Evolutionary conservation across 2,113 vertebrate genomes (phyloP), one percentile per base, ranked within the genome.

Genomic region (Tauraco erythrolophus): DNA sequence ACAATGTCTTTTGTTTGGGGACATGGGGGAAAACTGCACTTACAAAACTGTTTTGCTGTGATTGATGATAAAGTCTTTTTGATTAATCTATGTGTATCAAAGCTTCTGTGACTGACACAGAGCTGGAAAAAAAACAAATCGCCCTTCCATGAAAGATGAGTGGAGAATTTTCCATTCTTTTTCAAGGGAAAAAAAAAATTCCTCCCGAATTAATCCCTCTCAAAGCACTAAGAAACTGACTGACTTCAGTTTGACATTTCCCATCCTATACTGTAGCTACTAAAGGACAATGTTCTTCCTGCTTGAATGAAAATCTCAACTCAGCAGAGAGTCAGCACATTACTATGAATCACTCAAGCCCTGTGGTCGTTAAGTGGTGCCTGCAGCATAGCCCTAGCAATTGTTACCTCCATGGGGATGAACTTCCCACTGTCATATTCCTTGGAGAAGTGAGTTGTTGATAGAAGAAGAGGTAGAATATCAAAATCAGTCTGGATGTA

Each of bases 1-100:
- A 61, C 21, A 56, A 84, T 19, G 41, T 86, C 79, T 82, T 92
- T 79, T 84, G 57, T 45, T 51, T 33, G 45, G 22, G 60, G 12
- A 90, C 61, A 75, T 5, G 6, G 19, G 23, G 72, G 48, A 83
- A 89, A 96, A 84, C 66, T 68, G 19, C 21, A 62, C 8, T 57
- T 89, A 60, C 28, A 80, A 83, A 89, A 88, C 13, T 56, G 58
- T 39, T 35, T 15, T 14, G 4, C 14, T 76, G 35, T 87, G 94
- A 97, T 41, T 94, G 86, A 97, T 97, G 82, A 92, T 80, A 86
- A 75, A 83, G 24, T 30, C 39, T 69, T 46, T 95, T 62, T 88
- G 91, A 96, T 69, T 95, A 89, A 88, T 78, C 58, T 94, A 60
- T 60, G 70, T 91, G 35, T 62, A 81, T 86, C 28, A 70, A 90